Percentiles rank a stretch among this genome's conserved stretches.
Evolutionary conservation across 2,113 vertebrate species (phyloP).

Genomic region (Herpetotheres cachinnans): DNA sequence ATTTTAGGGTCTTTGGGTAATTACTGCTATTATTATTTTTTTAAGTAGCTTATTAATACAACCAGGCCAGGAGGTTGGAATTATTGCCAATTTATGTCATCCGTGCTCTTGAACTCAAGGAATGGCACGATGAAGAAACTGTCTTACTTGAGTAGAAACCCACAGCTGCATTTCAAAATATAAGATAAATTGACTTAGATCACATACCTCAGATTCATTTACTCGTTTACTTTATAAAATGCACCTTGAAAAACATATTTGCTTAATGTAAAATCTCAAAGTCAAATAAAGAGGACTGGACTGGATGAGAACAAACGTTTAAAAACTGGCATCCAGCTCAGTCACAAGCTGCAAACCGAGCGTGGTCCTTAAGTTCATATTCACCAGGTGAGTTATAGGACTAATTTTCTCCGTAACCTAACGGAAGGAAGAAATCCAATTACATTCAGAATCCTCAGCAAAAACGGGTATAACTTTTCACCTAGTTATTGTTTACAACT

Average conservation of each 20-base stretch:
- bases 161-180: background rate
- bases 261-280: background rate
- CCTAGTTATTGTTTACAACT: background rate
- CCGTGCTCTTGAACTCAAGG: background rate
- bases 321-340: background rate
- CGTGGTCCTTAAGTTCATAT: background rate
- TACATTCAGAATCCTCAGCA: background rate
- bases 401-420: background rate
- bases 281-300: background rate
- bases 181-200: background rate
- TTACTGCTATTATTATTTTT: background rate
- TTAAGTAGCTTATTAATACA: background rate
- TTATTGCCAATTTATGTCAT: background rate
- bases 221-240: conserved; percentile 10
- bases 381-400: background rate
- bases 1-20: background rate
- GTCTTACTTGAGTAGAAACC: background rate
- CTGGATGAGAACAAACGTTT: background rate
- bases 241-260: background rate
- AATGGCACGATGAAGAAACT: background rate
- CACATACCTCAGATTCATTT: background rate
- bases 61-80: background rate
- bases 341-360: background rate
- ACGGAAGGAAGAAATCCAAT: background rate
- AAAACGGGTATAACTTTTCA: background rate